Evolutionary conservation across 1,140 invertebrate genomes (phyloP).

Genomic region (Globodera rostochiensis): DNA sequence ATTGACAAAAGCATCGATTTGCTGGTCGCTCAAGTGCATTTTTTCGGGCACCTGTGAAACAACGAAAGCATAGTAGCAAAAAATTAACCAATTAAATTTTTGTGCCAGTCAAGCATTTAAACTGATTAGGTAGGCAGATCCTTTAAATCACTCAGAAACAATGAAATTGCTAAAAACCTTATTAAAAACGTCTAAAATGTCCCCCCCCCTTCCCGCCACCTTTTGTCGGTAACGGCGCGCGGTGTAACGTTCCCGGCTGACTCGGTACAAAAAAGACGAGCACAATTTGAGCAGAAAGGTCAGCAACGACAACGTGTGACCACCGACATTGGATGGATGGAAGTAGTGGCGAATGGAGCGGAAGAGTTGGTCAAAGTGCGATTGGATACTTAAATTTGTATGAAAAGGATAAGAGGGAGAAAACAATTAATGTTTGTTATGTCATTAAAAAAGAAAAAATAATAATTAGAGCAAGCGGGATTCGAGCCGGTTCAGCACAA

Average conservation of each 20-base stretch:
- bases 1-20: slow-evolving; percentile 82
- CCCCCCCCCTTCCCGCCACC: slow-evolving; percentile 41
- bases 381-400: slow-evolving; percentile 71
- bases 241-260: slow-evolving; percentile 55
- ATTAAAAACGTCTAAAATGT: not conserved
- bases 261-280: slow-evolving; percentile 46
- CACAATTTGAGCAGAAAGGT: slow-evolving; percentile 48
- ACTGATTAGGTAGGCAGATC: not conserved
- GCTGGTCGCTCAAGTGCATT: slow-evolving; percentile 77
- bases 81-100: slow-evolving; percentile 19
- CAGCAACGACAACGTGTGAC: slow-evolving; percentile 62
- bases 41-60: slow-evolving; percentile 75
- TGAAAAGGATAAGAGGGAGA: not conserved
- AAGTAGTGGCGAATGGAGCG: slow-evolving; percentile 83
- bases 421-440: not conserved
- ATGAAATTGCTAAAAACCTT: no score
- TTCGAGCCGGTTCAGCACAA: no score
- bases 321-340: slow-evolving; percentile 83
- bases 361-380: slow-evolving; percentile 79
- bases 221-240: slow-evolving; percentile 50
- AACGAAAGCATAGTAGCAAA: slow-evolving; percentile 21
- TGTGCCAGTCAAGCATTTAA: not conserved
- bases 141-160: no score
- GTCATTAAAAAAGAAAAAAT: not conserved
- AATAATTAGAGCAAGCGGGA: no score